Evolutionary conservation across 2,888 invertebrate species (phyloP), one percentile per base, ranked within the genome.

Genomic region (Epsilonema sp.): DNA sequence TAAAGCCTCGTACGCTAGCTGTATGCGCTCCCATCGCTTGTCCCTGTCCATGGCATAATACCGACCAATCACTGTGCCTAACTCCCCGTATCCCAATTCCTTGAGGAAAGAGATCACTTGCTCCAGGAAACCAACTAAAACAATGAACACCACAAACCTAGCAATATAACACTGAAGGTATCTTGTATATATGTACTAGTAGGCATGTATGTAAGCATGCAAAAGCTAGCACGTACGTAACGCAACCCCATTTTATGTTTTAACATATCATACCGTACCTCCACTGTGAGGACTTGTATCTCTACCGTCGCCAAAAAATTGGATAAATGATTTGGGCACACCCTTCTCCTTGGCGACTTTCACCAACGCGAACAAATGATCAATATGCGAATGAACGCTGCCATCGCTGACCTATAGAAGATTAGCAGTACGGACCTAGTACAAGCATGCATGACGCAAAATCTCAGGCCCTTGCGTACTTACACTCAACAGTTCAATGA

Each of bases 21-120:
- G 53, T 20, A 60, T 54, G 24, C 63, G 48, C 45, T 65, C 64
- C 52, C 57, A 60, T 1, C 64, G 53, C 49, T 63, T 64, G 50
- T 65, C 64, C 13, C 70, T 58, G 54, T 69, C 69, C 69, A 69
- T 69, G 23, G 70, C 69, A 54, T 69, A 69, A 54, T 70, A 69
- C 4, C 65, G 59, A 11, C 65, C 61, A 22, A 61, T 64, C 41
- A 70, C 57, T 1, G 65, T 65, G n/a, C 63, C 60, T 37, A 70
- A 42, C 43, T 63, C 56, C 37, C 65, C 65, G 48, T 63, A 65
- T 8, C 48, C 25, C 44, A 55, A 51, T 26, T 54, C 49, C 13
- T 52, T 49, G 37, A 63, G 48, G 49, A 58, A 63, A 37, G 64
- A 59, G 41, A 63, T 45, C 22, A 61, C 49, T 49, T 61, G 58